These are phyloP conservation scores for Equus quagga DNA, from an alignment of 2,113 vertebrate genomes.

Conservation along the genomic window DNA sequence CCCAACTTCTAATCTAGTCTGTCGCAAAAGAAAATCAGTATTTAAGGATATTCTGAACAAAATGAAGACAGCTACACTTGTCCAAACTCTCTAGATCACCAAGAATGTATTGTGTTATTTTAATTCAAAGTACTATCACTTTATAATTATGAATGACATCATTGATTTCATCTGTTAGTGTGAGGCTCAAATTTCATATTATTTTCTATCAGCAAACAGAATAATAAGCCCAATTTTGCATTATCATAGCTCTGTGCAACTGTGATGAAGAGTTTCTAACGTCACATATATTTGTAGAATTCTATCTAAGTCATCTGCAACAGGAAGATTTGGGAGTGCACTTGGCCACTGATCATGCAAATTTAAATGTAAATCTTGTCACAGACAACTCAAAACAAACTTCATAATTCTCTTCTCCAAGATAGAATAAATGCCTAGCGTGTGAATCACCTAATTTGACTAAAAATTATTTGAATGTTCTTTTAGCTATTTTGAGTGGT, in stretches of 20 bases:
- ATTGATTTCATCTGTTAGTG: background rate
- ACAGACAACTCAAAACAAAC: constrained; percentile 18
- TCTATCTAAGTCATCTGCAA: background rate
- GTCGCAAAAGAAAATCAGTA: background rate
- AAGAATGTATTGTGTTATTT: background rate
- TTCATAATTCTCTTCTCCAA: background rate
- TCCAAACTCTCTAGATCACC: background rate
- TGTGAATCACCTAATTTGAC: constrained; percentile 25
- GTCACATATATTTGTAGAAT: background rate
- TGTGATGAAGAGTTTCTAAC: background rate
- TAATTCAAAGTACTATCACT: background rate
- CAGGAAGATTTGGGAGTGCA: background rate
- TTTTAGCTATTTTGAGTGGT: background rate
- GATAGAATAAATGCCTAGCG: background rate
- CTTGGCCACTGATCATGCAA: background rate
- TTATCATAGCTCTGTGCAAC: background rate
- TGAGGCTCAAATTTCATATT: background rate
- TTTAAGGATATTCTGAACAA: background rate
- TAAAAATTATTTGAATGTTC: constrained; percentile 38
- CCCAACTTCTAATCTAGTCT: background rate
- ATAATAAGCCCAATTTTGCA: background rate
- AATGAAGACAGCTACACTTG: background rate
- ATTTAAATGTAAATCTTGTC: background rate
- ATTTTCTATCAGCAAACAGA: constrained; percentile 5
- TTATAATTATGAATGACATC: background rate